phyloP scores from a whole-genome alignment of 2,113 vertebrate genomes.

The Caracal caracal region DNA sequence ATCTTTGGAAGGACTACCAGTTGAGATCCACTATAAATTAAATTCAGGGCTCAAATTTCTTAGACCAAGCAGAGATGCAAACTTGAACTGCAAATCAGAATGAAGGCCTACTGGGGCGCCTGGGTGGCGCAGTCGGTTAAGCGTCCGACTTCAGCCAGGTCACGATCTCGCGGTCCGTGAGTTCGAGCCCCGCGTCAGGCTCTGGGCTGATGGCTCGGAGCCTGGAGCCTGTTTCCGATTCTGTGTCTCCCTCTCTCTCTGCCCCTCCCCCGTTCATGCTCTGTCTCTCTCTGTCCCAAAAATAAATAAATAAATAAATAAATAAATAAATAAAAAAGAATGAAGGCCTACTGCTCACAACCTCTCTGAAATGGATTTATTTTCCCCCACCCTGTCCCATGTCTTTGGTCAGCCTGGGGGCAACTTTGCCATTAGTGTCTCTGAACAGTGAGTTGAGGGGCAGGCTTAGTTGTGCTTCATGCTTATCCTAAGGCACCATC shows the following conservation, averaged over 20 bases:
- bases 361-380: neutral
- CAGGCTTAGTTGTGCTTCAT: neutral
- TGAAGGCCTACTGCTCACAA: neutral
- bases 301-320: too few species aligned
- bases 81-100: neutral
- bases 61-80: neutral
- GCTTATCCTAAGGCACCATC: neutral
- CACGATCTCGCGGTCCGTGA: too few species aligned
- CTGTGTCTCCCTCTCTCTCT: too few species aligned
- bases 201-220: too few species aligned
- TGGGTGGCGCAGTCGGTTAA: too few species aligned
- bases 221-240: too few species aligned
- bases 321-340: neutral
- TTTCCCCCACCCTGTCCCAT: neutral
- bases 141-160: too few species aligned
- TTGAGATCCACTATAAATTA: neutral
- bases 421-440: neutral
- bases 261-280: too few species aligned
- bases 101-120: neutral
- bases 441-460: neutral
- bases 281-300: too few species aligned
- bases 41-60: neutral
- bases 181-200: too few species aligned
- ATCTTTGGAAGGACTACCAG: neutral
- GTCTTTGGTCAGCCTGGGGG: neutral